phyloP scores from a whole-genome alignment of 2,797 vertebrate species.

The Urocyon cinereoargenteus region DNA sequence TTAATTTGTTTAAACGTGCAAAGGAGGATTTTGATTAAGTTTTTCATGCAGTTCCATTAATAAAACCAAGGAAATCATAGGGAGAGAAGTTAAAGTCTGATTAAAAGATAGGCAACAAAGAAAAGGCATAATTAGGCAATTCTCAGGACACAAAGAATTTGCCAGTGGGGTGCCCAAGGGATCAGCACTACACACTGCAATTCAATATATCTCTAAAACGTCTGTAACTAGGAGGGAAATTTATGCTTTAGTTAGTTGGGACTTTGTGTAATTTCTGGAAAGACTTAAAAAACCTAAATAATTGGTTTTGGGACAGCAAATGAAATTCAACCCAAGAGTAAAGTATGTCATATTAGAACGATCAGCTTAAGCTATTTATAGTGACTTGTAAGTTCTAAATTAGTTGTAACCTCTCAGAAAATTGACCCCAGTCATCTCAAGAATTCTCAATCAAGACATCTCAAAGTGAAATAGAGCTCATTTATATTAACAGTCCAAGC shows the following conservation, averaged over 20 bases:
- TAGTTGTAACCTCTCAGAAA: slow-evolving; percentile 74
- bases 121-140: slow-evolving; percentile 75
- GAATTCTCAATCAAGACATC: slow-evolving; percentile 67
- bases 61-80: slow-evolving; percentile 57
- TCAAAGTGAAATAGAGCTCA: slow-evolving; percentile 59
- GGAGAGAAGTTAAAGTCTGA: slow-evolving; percentile 62
- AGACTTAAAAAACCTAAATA: slow-evolving; percentile 44
- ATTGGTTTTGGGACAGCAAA: slow-evolving; percentile 67
- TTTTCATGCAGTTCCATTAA: slow-evolving; percentile 60
- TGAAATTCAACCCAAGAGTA: slow-evolving; percentile 67
- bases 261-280: slow-evolving; percentile 48
- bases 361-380: slow-evolving; percentile 70
- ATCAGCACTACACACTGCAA: background rate
- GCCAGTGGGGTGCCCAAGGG: background rate
- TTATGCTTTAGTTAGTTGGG: slow-evolving; percentile 48
- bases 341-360: slow-evolving; percentile 57
- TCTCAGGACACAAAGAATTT: slow-evolving; percentile 69
- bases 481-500: slow-evolving; percentile 64
- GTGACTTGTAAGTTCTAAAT: slow-evolving; percentile 69
- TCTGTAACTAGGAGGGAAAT: slow-evolving; percentile 13
- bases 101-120: slow-evolving; percentile 75
- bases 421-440: slow-evolving; percentile 65
- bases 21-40: slow-evolving; percentile 64
- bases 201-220: slow-evolving; percentile 46
- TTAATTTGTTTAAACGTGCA: slow-evolving; percentile 60